Conservation (phyloP, 2,888 invertebrate genomes). For the Pteria penguin region DNA sequence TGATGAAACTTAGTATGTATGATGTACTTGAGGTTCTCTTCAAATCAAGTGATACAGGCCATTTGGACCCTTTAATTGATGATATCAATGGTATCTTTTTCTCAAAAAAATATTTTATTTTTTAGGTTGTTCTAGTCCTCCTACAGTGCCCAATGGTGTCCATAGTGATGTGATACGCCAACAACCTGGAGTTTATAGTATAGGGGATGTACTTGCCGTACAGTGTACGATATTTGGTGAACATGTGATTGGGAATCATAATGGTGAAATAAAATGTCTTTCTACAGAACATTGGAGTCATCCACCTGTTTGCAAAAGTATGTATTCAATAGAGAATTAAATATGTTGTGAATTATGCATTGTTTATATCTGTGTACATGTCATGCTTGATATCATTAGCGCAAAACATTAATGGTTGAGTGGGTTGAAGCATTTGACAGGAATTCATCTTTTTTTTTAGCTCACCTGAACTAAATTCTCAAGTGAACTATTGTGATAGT, state of each 20-base stretch:
- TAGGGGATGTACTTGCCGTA: slow-evolving; percentile 15
- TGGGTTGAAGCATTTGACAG: no score
- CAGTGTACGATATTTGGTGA: slow-evolving; percentile 24
- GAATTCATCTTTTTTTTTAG: no score
- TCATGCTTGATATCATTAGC: neutral
- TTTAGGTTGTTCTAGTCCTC: neutral
- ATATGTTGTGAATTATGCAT: neutral
- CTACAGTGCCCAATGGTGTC: neutral
- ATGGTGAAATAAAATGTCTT: slow-evolving; percentile 14
- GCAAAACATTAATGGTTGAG: no score
- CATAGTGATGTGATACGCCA: neutral
- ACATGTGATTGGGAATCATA: slow-evolving; percentile 10
- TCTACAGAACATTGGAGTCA: slow-evolving; percentile 4
- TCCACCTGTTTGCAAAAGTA: slow-evolving; percentile 19
- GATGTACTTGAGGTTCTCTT: no score
- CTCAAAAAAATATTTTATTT: no score
- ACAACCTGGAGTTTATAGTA: neutral
- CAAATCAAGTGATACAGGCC: no score
- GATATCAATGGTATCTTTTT: no score
- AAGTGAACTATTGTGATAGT: no score
- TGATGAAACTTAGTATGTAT: no score
- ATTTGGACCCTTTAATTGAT: no score
- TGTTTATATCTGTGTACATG: neutral
- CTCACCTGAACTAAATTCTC: no score
- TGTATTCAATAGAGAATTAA: neutral